These are phyloP conservation scores for Venturia canescens DNA, from an alignment of 1,140 invertebrate species.

Conservation along the genomic window DNA sequence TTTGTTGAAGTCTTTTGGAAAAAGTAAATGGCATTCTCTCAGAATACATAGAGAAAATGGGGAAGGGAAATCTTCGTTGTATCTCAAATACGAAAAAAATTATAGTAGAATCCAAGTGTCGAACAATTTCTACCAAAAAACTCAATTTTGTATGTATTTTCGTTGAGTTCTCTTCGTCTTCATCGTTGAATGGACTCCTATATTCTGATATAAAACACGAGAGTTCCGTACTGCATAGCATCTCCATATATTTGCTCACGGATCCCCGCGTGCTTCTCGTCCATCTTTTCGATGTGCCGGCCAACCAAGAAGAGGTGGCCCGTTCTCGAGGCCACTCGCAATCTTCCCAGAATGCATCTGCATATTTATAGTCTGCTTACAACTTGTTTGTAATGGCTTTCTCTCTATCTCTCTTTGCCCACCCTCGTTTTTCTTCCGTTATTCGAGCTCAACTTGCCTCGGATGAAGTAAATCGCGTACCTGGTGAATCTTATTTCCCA, in stretches of 20 bases:
- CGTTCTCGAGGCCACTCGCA: conserved; percentile 42
- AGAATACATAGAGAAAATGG: too few species aligned
- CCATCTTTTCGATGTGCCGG: conserved; percentile 34
- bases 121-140: too few species aligned
- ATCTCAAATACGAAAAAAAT: background rate
- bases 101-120: too few species aligned
- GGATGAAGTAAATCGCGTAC: conserved; percentile 34
- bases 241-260: conserved; percentile 38
- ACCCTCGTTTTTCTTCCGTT: conserved; percentile 4
- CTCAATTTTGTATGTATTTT: background rate
- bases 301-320: conserved; percentile 32
- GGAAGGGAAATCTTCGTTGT: too few species aligned
- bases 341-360: conserved; percentile 46
- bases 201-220: conserved; percentile 26
- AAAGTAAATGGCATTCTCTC: too few species aligned
- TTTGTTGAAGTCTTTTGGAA: too few species aligned
- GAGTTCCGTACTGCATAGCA: conserved; percentile 16
- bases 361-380: conserved; percentile 53
- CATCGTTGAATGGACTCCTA: background rate
- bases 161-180: background rate
- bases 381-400: conserved; percentile 43
- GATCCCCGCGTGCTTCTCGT: background rate
- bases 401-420: background rate
- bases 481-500: conserved; percentile 31
- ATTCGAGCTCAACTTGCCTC: background rate